These are phyloP conservation scores for Hystrix cristata DNA, from an alignment of 2,113 vertebrate species.

Conservation along the genomic window DNA sequence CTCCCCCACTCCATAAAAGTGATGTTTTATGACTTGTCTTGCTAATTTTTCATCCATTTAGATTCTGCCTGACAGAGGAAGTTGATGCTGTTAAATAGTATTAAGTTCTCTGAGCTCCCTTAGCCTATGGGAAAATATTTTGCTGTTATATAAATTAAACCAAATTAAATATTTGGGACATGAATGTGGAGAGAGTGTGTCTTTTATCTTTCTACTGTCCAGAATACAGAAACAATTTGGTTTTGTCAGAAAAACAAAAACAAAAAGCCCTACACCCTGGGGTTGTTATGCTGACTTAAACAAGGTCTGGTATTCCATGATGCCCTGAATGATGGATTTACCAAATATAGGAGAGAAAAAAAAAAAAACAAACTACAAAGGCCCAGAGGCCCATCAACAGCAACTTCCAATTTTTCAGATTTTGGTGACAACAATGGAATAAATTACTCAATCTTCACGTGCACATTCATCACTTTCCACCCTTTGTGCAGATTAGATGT, in stretches of 20 bases:
- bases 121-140: not conserved
- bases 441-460: not conserved
- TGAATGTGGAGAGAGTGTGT: not conserved
- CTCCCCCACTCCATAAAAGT: constrained; percentile 68
- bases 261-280: not conserved
- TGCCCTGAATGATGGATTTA: not conserved
- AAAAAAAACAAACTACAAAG: not conserved
- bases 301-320: not conserved
- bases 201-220: constrained; percentile 45
- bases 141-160: not conserved
- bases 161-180: constrained; percentile 53
- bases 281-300: constrained; percentile 45
- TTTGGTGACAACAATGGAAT: not conserved
- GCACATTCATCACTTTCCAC: not conserved
- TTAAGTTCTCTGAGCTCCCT: constrained; percentile 31
- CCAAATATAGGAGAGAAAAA: not conserved
- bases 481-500: not conserved
- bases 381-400: not conserved
- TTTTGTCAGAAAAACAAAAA: constrained; percentile 7
- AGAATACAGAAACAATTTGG: constrained; percentile 39
- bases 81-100: constrained; percentile 70
- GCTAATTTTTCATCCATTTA: constrained; percentile 70
- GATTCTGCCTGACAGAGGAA: constrained; percentile 54
- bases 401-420: constrained; percentile 11
- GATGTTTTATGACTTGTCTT: constrained; percentile 39